Evolutionary conservation across 2,113 vertebrate genomes (phyloP).

Genomic region (Recurvirostra avosetta): DNA sequence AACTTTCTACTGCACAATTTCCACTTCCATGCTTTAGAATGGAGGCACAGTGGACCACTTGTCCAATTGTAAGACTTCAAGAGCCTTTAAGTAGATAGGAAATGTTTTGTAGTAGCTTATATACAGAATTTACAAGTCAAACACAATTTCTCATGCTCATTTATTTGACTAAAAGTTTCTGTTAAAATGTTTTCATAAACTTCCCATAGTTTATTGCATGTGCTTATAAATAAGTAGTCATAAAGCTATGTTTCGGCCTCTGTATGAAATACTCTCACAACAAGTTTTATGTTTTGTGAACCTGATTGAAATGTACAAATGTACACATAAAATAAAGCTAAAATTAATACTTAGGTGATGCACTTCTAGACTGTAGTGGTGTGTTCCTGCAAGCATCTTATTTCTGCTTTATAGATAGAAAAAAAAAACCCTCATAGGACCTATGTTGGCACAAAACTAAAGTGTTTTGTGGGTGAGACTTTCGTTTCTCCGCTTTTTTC

Average conservation of each 20-base stretch:
- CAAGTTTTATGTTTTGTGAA: neutral
- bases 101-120: neutral
- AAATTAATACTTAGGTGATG: neutral
- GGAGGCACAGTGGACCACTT: neutral
- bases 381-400: neutral
- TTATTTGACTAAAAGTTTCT: conserved; percentile 50
- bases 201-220: conserved; percentile 60
- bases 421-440: neutral
- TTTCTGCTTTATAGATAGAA: neutral
- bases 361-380: neutral
- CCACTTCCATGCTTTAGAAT: neutral
- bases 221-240: conserved; percentile 51
- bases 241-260: neutral
- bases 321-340: conserved; percentile 23
- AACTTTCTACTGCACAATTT: conserved; percentile 27
- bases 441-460: neutral
- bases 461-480: neutral
- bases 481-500: neutral
- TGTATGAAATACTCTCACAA: neutral
- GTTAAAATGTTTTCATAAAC: conserved; percentile 54
- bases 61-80: conserved; percentile 23
- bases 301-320: neutral
- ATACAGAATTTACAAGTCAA: conserved; percentile 21
- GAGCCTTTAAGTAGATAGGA: neutral
- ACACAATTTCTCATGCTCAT: neutral